These are phyloP conservation scores for Theristicus caerulescens DNA, from an alignment of 2,113 vertebrate species.

Conservation along the genomic window DNA sequence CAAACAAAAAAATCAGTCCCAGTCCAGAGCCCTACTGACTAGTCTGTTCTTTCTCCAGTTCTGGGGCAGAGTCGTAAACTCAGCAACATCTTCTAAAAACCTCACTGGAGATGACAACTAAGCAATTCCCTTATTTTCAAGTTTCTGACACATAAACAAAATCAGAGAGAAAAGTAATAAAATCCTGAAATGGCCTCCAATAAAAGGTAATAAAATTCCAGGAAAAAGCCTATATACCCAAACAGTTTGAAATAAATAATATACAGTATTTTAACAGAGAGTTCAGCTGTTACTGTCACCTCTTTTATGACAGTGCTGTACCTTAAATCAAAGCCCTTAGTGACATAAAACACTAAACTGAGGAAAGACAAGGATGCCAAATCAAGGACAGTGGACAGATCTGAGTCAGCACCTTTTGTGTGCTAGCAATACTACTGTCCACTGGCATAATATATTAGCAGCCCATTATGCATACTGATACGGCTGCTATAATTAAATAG, in stretches of 20 bases:
- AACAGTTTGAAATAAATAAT: conserved; percentile 66
- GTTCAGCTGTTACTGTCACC: conserved; percentile 55
- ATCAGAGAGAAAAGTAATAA: conserved; percentile 61
- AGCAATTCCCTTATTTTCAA: conserved; percentile 54
- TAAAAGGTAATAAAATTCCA: conserved; percentile 63
- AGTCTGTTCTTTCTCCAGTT: background rate
- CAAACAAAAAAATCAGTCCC: background rate
- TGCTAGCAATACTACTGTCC: background rate
- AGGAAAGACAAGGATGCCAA: conserved; percentile 61
- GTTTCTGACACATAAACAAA: conserved; percentile 62
- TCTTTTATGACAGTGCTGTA: conserved; percentile 37
- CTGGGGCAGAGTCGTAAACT: background rate
- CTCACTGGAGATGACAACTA: conserved; percentile 41
- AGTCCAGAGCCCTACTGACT: background rate
- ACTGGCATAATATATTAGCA: conserved; percentile 19
- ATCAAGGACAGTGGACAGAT: conserved; percentile 53
- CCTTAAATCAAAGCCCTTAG: conserved; percentile 56
- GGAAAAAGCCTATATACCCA: conserved; percentile 42
- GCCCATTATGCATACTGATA: conserved; percentile 38
- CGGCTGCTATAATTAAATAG: conserved; percentile 26
- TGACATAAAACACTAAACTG: conserved; percentile 36
- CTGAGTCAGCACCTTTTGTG: conserved; percentile 63
- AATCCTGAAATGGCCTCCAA: conserved; percentile 55
- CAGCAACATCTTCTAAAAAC: conserved; percentile 22
- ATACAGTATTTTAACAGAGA: conserved; percentile 48